phyloP scores from a whole-genome alignment of 2,888 invertebrate species.

The Camponotus fellah region DNA sequence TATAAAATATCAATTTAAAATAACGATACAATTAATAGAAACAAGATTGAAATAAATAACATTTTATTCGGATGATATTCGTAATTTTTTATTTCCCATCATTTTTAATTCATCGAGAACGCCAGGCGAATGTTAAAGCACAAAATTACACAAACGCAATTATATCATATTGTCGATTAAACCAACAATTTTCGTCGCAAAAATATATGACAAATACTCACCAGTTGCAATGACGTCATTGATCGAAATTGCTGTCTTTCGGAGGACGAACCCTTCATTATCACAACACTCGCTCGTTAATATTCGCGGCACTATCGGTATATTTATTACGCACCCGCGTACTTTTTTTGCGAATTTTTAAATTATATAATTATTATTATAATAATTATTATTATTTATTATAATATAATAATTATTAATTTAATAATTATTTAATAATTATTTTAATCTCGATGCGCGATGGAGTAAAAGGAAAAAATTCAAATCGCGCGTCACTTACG shows the following conservation, averaged over 20 bases:
- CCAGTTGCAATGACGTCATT: not conserved
- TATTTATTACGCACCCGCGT: too few species aligned
- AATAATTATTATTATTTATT: too few species aligned
- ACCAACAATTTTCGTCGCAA: slow-evolving; percentile 17
- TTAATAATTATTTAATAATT: too few species aligned
- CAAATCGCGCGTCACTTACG: too few species aligned
- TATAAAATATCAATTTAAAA: slow-evolving; percentile 33
- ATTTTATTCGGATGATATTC: slow-evolving; percentile 5
- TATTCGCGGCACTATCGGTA: not conserved
- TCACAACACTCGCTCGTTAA: not conserved
- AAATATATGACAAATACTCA: slow-evolving; percentile 13
- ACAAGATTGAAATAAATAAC: slow-evolving; percentile 9
- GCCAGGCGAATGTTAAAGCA: not conserved
- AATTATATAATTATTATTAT: too few species aligned
- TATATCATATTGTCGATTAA: slow-evolving; percentile 23
- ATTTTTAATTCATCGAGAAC: not conserved
- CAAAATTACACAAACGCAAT: not conserved
- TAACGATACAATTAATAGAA: not conserved
- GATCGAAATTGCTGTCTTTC: not conserved
- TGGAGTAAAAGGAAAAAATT: too few species aligned
- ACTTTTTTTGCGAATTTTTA: too few species aligned
- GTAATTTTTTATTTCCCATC: slow-evolving; percentile 28
- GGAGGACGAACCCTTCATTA: not conserved
- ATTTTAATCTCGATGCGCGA: too few species aligned
- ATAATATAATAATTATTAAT: too few species aligned